A percentile compares a stretch with the other conserved stretches of the same genome.
Conservation (phyloP, 1,140 invertebrate genomes). For the Drosophila mojavensis region DNA sequence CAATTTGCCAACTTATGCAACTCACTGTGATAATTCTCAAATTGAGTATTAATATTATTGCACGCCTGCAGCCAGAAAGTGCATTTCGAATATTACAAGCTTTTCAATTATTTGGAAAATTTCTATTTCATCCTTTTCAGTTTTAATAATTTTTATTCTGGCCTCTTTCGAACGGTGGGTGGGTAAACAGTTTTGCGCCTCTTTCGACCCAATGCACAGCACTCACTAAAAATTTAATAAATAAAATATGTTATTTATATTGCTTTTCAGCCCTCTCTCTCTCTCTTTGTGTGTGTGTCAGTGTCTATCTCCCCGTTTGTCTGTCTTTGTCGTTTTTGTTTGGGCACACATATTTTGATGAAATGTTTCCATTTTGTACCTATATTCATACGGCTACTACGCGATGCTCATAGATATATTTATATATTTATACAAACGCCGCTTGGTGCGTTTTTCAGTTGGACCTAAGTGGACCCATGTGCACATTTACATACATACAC, state of each 20-base stretch:
- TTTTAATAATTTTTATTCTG: slow-evolving; percentile 43
- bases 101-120: slow-evolving; percentile 51
- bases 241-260: slow-evolving; percentile 81
- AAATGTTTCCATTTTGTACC: slow-evolving; percentile 72
- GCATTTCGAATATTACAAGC: slow-evolving; percentile 66
- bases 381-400: slow-evolving; percentile 24
- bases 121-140: slow-evolving; percentile 14
- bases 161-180: slow-evolving; percentile 12
- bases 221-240: slow-evolving; percentile 81
- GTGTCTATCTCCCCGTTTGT: slow-evolving; percentile 36
- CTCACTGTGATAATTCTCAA: slow-evolving; percentile 46
- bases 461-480: slow-evolving; percentile 6
- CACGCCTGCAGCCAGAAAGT: slow-evolving; percentile 64
- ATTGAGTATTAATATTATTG: slow-evolving; percentile 16
- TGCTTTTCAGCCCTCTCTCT: slow-evolving; percentile 64
- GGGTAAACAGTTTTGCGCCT: slow-evolving; percentile 58
- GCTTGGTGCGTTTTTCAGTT: slow-evolving; percentile 24
- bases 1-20: slow-evolving; percentile 77
- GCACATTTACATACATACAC: background rate
- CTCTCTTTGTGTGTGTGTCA: slow-evolving; percentile 1
- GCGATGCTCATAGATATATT: background rate
- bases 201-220: slow-evolving; percentile 73
- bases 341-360: slow-evolving; percentile 63
- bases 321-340: slow-evolving; percentile 72
- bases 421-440: background rate